Base-by-base conservation (phyloP, 30 jellyfish, hydroid and myxozoan species). In the Phacellophora camtschatica region DNA sequence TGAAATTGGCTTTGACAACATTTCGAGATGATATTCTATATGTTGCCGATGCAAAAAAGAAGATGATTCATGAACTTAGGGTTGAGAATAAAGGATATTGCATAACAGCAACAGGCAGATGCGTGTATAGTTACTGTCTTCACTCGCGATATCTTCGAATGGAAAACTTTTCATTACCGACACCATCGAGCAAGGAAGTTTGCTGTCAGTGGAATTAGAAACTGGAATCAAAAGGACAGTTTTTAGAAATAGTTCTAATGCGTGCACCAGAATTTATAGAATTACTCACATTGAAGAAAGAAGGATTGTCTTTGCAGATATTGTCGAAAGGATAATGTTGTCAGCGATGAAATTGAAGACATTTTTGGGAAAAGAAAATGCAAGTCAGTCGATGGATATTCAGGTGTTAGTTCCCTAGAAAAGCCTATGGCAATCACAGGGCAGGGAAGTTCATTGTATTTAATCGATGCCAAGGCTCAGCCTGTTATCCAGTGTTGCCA, bases 401-500 rank as follows among this genome's bases (percentile, higher is more conserved):
- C 50, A 27, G 74, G 74, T 13, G 49, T 59, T 59, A 27, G 53
- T 13, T 59, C 53, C 74, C 9, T 59, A 13, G 74, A 59, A 27
- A 20, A 59, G 50, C 74, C 48, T 20, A 10, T 59, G 74, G 74
- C 74, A 27, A 13, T 59, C 50, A 27, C 74, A 20, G 49, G 50
- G 74, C 49, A 59, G 74, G 53, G 49, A 13, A 59, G 29, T 6
- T 59, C 74, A 8, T 20, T 59, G 9, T 59, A 19, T 59, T 13
- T 59, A 4, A 59, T 59, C 29, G 74, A 59, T 27, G 49, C 50
- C 20, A n/a, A n/a, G n/a, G n/a, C n/a, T n/a, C n/a, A n/a, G n/a
- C n/a, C n/a, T n/a, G n/a, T n/a, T n/a, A n/a, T n/a, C n/a, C n/a
- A n/a, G n/a, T n/a, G n/a, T n/a, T n/a, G n/a, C n/a, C n/a, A n/a